Conservation (phyloP, 2,888 invertebrate species). For the Cataglyphis albicans region DNA sequence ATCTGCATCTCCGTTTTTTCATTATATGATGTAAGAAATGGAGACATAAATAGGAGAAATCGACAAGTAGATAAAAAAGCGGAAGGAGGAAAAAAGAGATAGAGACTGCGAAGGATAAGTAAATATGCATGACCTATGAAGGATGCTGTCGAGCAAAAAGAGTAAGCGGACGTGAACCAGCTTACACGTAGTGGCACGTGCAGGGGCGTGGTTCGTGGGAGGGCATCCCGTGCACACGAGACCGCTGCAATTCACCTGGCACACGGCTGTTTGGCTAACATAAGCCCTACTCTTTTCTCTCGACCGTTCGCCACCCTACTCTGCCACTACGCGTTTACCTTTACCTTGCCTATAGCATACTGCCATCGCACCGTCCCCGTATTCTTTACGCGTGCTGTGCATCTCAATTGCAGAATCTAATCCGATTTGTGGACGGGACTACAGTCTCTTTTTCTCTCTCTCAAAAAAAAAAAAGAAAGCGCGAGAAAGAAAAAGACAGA, state of each 20-base stretch:
- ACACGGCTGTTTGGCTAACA: constrained; percentile 76
- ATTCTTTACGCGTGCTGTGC: constrained; percentile 63
- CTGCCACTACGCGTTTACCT: constrained; percentile 63
- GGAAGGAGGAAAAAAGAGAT: background rate
- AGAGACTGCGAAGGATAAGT: background rate
- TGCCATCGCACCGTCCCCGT: constrained; percentile 16
- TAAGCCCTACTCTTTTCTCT: constrained; percentile 77
- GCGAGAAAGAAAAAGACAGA: background rate
- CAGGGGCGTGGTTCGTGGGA: constrained; percentile 82
- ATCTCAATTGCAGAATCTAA: constrained; percentile 60
- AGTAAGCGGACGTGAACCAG: constrained; percentile 47
- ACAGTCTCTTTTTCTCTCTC: constrained; percentile 49
- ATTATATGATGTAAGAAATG: background rate
- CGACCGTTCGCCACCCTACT: constrained; percentile 71
- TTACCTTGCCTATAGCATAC: constrained; percentile 66
- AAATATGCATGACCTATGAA: background rate
- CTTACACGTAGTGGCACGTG: constrained; percentile 79
- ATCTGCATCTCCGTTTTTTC: background rate
- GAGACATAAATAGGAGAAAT: constrained; percentile 1
- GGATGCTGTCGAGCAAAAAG: constrained; percentile 27
- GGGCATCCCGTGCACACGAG: constrained; percentile 69
- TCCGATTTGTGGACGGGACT: constrained; percentile 32
- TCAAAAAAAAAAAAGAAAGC: constrained; percentile 8
- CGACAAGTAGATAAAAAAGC: background rate
- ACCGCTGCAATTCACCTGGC: constrained; percentile 80